Conservation (phyloP, 2,888 invertebrate species). For the Pilophorus perplexus region DNA sequence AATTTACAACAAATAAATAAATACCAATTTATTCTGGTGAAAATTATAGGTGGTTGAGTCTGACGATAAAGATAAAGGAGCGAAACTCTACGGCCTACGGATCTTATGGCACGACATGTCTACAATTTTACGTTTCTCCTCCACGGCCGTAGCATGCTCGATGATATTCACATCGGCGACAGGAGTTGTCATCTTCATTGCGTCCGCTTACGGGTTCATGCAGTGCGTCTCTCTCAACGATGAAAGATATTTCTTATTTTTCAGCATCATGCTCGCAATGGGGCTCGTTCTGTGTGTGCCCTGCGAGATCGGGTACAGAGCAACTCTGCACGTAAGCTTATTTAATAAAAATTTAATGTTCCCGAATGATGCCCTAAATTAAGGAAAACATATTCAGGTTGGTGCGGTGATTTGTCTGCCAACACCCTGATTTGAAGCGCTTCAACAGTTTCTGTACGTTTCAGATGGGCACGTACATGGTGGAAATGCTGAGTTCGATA, state of each 20-base stretch:
- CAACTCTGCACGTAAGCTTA: conserved; percentile 26
- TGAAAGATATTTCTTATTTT: conserved; percentile 23
- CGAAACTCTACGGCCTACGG: conserved; percentile 11
- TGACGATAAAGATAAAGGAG: background rate
- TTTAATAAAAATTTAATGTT: background rate
- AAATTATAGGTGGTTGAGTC: conserved; percentile 1
- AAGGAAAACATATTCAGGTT: too few relatives aligned
- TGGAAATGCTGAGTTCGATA: conserved; percentile 30
- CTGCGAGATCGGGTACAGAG: conserved; percentile 32
- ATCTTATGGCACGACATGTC: conserved; percentile 30
- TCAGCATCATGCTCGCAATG: conserved; percentile 17
- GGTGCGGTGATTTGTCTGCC: too few relatives aligned
- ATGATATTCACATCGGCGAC: conserved; percentile 28
- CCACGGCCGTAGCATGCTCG: conserved; percentile 27
- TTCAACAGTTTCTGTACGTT: too few relatives aligned
- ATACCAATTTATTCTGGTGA: background rate
- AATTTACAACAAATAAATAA: too few relatives aligned
- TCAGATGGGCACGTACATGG: conserved; percentile 30
- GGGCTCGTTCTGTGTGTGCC: conserved; percentile 20
- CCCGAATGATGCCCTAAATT: too few relatives aligned
- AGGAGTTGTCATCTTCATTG: conserved; percentile 26
- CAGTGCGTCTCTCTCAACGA: conserved; percentile 21
- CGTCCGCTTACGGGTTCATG: conserved; percentile 31
- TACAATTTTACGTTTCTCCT: background rate
- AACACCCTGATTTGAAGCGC: too few relatives aligned